Evolutionary conservation across 2,797 vertebrate genomes (phyloP), one percentile per base, ranked within the genome.

Genomic region (Pagetopsis macropterus): DNA sequence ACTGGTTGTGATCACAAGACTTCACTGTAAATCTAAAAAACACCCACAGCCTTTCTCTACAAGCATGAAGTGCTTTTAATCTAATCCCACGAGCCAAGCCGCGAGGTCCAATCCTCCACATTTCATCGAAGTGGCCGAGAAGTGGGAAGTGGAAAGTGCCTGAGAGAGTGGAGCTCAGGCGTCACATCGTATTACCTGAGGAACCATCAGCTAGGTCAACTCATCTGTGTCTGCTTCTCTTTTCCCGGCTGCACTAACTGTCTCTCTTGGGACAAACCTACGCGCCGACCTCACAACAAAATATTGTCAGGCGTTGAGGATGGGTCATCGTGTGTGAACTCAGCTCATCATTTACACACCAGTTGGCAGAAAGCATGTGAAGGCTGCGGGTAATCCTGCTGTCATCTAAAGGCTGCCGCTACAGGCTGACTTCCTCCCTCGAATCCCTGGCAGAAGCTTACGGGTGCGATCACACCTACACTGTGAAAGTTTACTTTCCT

Each of bases 171-270:
- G 58, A 23, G 64, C 72, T 68, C 3, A 68, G 67, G 76, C 65
- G 82, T 90, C 89, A 88, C 85, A 85, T 89, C 84, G 65, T 63
- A 84, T 92, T 85, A 90, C 85, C 81, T 60, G 72, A 77, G 70
- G 79, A 85, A 50, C 58, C 58, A 4, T 89, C 86, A 76, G 71
- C 72, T 19, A 51, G 68, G 85, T 84, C 69, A 84, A 76, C 83
- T 89, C 85, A 84, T 86, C 74, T 89, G 75, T 82, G 73, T 52
- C 52, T 76, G 67, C 44, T 68, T 70, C 78, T 83, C 21, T 11
- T 71, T 79, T 77, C 71, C 59, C 48, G 73, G 75, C 82, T 75
- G 68, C 77, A 80, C 67, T 27, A 44, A 81, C 72, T 12, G 43
- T 45, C 56, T 84, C 82, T 83, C 83, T 79, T 50, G 83, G 85